phyloP scores from a whole-genome alignment of 2,888 invertebrate species.

The Lordiphosa andalusiaca region DNA sequence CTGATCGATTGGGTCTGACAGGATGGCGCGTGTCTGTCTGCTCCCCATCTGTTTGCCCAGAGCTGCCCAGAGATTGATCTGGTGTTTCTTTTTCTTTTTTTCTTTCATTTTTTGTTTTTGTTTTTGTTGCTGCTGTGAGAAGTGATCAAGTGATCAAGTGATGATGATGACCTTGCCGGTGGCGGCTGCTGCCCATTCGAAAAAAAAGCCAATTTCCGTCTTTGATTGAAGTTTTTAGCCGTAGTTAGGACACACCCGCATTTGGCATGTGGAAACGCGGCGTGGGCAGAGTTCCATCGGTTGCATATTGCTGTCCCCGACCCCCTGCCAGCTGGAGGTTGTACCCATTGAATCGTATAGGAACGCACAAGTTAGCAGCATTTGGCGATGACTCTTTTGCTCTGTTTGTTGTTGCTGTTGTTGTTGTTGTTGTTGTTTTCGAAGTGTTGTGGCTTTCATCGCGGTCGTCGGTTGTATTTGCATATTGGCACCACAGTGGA shows the following conservation, averaged over 20 bases:
- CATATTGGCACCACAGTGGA: constrained; percentile 9
- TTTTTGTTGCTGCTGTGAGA: background rate
- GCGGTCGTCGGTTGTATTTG: constrained; percentile 9
- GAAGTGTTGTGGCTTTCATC: constrained; percentile 7
- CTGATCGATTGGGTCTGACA: background rate
- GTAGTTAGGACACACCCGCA: constrained; percentile 13
- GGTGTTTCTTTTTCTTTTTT: background rate
- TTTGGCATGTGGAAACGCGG: too few relatives aligned
- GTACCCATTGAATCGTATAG: constrained; percentile 16
- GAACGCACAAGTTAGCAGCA: constrained; percentile 2
- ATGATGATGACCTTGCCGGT: constrained; percentile 12
- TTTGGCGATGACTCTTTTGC: constrained; percentile 10
- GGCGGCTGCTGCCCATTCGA: constrained; percentile 5
- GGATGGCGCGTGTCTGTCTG: constrained; percentile 42
- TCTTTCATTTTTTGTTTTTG: background rate
- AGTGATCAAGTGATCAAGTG: constrained; percentile 15
- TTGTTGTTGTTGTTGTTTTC: background rate
- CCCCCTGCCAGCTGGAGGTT: background rate
- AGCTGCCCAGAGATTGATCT: constrained; percentile 22
- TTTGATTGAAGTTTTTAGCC: constrained; percentile 4
- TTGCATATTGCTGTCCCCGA: background rate
- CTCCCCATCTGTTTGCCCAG: constrained; percentile 60
- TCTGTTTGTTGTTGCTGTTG: constrained; percentile 1
- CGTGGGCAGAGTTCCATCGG: too few relatives aligned
- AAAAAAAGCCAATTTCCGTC: constrained; percentile 7